These are phyloP conservation scores for Cantharis nigra DNA, from an alignment of 2,888 invertebrate genomes.

Conservation along the genomic window DNA sequence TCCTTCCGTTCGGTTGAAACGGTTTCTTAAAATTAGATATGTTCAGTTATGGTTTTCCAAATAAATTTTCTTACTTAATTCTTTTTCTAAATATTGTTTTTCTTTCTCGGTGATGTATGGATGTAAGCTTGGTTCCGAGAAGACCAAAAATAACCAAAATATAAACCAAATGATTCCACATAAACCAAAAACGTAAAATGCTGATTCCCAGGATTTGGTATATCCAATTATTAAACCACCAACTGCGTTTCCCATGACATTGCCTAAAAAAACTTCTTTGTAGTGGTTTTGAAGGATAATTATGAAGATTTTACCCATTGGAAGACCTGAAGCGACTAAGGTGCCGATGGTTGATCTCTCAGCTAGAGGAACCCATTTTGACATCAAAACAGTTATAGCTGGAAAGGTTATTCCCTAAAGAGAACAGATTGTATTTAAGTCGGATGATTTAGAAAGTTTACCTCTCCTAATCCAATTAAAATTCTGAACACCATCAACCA, in stretches of 20 bases:
- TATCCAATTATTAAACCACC: conserved; percentile 69
- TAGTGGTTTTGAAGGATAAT: neutral
- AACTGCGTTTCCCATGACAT: neutral
- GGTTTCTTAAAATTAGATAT: neutral
- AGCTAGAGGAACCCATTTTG: conserved; percentile 34
- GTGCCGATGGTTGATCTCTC: conserved; percentile 33
- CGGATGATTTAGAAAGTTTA: neutral
- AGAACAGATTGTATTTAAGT: neutral
- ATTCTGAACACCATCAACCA: conserved; percentile 72
- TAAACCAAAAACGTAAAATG: conserved; percentile 82
- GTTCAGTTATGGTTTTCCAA: neutral
- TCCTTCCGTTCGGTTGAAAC: conserved; percentile 36
- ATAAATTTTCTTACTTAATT: conserved; percentile 57
- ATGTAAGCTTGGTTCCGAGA: conserved; percentile 68
- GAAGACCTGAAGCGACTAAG: conserved; percentile 30
- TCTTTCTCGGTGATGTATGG: conserved; percentile 75
- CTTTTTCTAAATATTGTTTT: conserved; percentile 67
- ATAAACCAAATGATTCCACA: conserved; percentile 72
- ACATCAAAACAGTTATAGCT: conserved; percentile 24
- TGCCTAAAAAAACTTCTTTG: neutral
- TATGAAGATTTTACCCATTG: neutral
- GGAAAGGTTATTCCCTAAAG: conserved; percentile 32
- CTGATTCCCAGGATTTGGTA: conserved; percentile 71
- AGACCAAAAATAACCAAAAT: conserved; percentile 54
- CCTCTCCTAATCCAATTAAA: conserved; percentile 63